A percentile compares a stretch with the other conserved stretches of the same genome.
These are phyloP conservation scores for Sterrhoptilus dennistouni DNA, from an alignment of 2,113 vertebrate species.

Conservation along the genomic window DNA sequence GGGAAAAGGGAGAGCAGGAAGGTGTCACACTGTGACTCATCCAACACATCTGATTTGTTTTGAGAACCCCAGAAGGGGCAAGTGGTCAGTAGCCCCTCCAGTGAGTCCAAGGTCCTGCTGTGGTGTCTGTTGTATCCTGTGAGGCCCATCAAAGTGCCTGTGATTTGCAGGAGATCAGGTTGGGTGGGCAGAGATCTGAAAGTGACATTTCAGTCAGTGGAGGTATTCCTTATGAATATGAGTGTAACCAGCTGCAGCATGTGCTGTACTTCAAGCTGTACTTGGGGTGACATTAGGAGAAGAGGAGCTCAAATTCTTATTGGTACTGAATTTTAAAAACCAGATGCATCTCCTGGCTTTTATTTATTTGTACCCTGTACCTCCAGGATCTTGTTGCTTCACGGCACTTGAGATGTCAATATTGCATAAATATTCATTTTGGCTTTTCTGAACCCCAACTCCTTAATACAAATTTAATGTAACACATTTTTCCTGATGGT, in stretches of 20 bases:
- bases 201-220: neutral
- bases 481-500: neutral
- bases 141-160: neutral
- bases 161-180: neutral
- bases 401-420: neutral
- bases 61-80: neutral
- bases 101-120: neutral
- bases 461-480: neutral
- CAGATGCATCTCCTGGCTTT: neutral
- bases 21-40: neutral
- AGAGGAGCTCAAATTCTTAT: neutral
- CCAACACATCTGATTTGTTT: neutral
- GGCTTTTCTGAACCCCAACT: neutral
- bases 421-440: slow-evolving; percentile 24
- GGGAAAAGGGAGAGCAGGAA: neutral
- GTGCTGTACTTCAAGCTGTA: neutral
- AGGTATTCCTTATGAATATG: neutral
- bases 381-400: neutral
- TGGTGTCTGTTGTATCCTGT: neutral
- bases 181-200: neutral
- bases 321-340: neutral
- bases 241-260: neutral
- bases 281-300: neutral
- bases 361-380: slow-evolving; percentile 3
- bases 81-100: neutral